Evolutionary conservation across 2,888 invertebrate genomes (phyloP).

Genomic region (Selenia dentaria): DNA sequence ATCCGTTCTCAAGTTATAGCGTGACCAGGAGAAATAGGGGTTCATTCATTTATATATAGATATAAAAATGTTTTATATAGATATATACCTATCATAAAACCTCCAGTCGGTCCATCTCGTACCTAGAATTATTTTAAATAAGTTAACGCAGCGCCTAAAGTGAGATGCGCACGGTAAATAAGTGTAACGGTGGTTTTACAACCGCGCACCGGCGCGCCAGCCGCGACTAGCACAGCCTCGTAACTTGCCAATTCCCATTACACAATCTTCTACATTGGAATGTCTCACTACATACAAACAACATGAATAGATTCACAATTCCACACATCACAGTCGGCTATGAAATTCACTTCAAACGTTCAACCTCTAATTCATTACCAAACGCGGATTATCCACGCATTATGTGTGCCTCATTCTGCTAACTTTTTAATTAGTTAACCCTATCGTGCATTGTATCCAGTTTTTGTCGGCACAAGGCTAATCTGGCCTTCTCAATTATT

Average conservation of each 20-base stretch:
- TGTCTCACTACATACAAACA: constrained; percentile 74
- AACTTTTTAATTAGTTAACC: constrained; percentile 24
- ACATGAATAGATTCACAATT: constrained; percentile 67
- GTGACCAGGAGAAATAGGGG: too few species aligned
- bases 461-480: constrained; percentile 41
- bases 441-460: constrained; percentile 26
- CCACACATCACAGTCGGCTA: constrained; percentile 27
- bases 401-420: constrained; percentile 20
- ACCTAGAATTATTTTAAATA: constrained; percentile 58
- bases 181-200: constrained; percentile 81
- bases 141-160: constrained; percentile 65
- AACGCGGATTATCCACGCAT: constrained; percentile 29
- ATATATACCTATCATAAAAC: too few species aligned
- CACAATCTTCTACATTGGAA: constrained; percentile 75
- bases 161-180: constrained; percentile 81
- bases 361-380: constrained; percentile 52
- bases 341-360: constrained; percentile 23
- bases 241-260: constrained; percentile 81
- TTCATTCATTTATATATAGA: too few species aligned
- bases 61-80: too few species aligned
- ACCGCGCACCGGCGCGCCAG: constrained; percentile 57
- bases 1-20: too few species aligned
- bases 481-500: constrained; percentile 37
- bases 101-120: constrained; percentile 18
- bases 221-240: constrained; percentile 65